These are phyloP conservation scores for Dendrolimus punctatus DNA, from an alignment of 1,140 invertebrate species.

Conservation along the genomic window DNA sequence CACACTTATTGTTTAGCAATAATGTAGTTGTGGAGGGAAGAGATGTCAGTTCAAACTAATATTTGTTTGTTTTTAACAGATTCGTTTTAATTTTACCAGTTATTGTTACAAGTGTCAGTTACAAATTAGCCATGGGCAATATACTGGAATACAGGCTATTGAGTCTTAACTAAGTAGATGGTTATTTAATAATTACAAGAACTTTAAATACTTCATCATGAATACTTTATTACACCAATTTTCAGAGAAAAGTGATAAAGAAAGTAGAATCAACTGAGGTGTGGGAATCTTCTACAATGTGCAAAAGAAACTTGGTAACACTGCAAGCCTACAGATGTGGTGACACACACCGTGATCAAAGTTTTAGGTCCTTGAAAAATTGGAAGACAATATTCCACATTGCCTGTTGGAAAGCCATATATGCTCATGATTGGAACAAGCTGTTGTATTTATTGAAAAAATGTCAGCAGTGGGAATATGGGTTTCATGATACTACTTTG, in stretches of 20 bases:
- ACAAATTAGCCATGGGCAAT: too few relatives aligned
- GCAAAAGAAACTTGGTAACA: slow-evolving; percentile 27
- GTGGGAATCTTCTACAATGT: slow-evolving; percentile 15
- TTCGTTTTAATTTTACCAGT: slow-evolving; percentile 6
- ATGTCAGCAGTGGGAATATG: slow-evolving; percentile 37
- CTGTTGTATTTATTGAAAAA: slow-evolving; percentile 43
- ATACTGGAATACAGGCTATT: too few relatives aligned
- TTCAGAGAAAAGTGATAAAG: slow-evolving; percentile 34
- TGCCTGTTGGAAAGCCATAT: slow-evolving; percentile 40
- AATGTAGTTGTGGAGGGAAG: too few relatives aligned
- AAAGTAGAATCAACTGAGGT: slow-evolving; percentile 20
- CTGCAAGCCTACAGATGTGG: slow-evolving; percentile 20
- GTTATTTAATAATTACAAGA: background rate
- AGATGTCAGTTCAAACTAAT: too few relatives aligned
- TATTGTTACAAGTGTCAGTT: background rate
- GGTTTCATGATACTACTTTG: slow-evolving; percentile 22
- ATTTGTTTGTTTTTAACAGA: too few relatives aligned
- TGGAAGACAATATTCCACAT: slow-evolving; percentile 21
- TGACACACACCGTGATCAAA: background rate
- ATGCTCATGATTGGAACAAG: slow-evolving; percentile 51
- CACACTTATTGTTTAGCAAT: too few relatives aligned
- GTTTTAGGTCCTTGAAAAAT: background rate
- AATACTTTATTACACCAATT: slow-evolving; percentile 10
- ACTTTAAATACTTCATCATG: slow-evolving; percentile 1
- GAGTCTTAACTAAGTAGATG: too few relatives aligned